A percentile compares a stretch with the other conserved stretches of the same genome.
Evolutionary conservation across 2,113 vertebrate genomes (phyloP).

Genomic region (Odocoileus virginianus): DNA sequence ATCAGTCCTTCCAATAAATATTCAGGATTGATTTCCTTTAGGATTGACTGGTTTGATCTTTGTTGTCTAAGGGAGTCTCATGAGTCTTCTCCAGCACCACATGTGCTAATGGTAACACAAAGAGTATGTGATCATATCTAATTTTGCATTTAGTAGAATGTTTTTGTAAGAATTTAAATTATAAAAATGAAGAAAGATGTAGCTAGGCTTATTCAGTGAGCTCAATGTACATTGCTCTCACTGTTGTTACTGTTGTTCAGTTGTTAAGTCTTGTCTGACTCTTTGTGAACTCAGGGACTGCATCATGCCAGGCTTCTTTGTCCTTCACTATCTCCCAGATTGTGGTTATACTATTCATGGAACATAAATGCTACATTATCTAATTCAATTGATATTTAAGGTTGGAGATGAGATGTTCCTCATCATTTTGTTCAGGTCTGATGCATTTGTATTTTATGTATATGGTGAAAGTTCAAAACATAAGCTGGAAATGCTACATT

Average conservation of each 20-base stretch:
- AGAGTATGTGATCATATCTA: not conserved
- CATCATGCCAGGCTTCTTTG: not conserved
- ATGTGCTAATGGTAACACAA: not conserved
- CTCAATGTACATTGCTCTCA: not conserved
- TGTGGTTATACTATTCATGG: not conserved
- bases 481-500: not conserved
- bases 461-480: not conserved
- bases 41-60: not conserved
- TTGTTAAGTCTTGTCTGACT: not conserved
- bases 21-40: not conserved
- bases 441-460: not conserved
- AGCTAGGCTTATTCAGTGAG: not conserved
- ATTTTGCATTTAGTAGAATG: not conserved
- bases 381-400: not conserved
- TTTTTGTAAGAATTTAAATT: not conserved
- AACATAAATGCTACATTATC: not conserved
- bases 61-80: not conserved
- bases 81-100: not conserved
- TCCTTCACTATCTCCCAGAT: not conserved
- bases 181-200: not conserved
- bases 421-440: not conserved
- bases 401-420: too few species aligned
- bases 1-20: not conserved
- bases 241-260: not conserved
- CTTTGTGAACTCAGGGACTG: not conserved